Evolutionary conservation across 2,797 vertebrate species (phyloP).

Genomic region (Trachurus trachurus): DNA sequence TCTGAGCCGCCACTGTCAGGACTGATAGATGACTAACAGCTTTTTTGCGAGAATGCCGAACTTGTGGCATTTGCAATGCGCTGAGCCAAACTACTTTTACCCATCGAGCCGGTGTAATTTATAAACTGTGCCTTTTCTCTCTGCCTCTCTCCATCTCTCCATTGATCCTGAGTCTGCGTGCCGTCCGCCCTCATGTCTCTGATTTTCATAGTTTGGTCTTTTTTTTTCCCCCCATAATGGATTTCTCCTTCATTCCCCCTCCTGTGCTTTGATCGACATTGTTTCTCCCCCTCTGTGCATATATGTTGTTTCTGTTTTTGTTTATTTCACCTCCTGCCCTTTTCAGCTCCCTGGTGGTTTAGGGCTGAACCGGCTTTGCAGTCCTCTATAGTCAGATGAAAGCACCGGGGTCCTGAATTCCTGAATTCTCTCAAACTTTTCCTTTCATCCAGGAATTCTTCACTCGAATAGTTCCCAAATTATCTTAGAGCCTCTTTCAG

Average conservation of each 20-base stretch:
- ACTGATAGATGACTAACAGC: conserved; percentile 45
- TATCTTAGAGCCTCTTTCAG: conserved; percentile 40
- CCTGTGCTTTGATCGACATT: conserved; percentile 19
- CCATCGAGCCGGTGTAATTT: conserved; percentile 40
- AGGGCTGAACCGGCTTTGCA: conserved; percentile 21
- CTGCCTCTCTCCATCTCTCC: conserved; percentile 28
- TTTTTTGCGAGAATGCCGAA: conserved; percentile 21
- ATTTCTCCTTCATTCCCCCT: conserved; percentile 8
- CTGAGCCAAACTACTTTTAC: conserved; percentile 43
- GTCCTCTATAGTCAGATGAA: conserved; percentile 55
- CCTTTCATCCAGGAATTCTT: conserved; percentile 72
- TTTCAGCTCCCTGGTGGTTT: conserved; percentile 21
- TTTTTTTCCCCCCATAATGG: background rate
- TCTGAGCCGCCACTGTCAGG: conserved; percentile 1
- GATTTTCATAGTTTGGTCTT: conserved; percentile 20
- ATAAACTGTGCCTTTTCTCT: conserved; percentile 40
- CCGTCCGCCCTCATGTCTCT: conserved; percentile 33
- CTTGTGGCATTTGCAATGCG: conserved; percentile 24
- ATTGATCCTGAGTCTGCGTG: conserved; percentile 43
- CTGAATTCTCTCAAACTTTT: conserved; percentile 50
- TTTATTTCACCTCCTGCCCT: conserved; percentile 21
- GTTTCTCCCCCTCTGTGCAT: conserved; percentile 19
- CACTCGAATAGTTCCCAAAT: conserved; percentile 50
- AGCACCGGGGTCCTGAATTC: conserved; percentile 44
- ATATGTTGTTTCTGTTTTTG: conserved; percentile 41